phyloP scores from a whole-genome alignment of 2,113 vertebrate genomes.

The Eclectus roratus region DNA sequence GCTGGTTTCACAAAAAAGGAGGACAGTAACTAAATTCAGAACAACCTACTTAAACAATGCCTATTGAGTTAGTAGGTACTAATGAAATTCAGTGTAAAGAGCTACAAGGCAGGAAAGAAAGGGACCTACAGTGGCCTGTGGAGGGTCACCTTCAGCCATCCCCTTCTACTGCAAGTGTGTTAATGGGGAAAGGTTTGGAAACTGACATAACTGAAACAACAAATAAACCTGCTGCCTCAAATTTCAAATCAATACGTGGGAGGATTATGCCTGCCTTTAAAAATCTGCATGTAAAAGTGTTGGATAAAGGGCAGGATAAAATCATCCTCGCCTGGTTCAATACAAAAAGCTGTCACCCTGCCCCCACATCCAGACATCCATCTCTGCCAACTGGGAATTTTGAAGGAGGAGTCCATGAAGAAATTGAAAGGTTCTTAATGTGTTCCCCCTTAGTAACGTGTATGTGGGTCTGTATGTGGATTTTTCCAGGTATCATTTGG shows the following conservation, averaged over 20 bases:
- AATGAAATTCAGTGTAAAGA: conserved; percentile 7
- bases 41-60: conserved; percentile 16
- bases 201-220: neutral
- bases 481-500: neutral
- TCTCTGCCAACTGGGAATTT: neutral
- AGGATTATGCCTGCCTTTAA: neutral
- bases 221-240: neutral
- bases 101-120: neutral
- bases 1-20: neutral
- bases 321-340: neutral
- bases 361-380: neutral
- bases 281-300: neutral
- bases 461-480: neutral
- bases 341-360: neutral
- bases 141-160: conserved; percentile 1
- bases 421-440: neutral
- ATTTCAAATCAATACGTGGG: neutral
- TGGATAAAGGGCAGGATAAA: neutral
- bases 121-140: neutral
- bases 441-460: neutral
- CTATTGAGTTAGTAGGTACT: conserved; percentile 8
- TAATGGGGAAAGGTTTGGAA: neutral
- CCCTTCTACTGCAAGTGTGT: neutral
- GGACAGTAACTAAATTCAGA: conserved; percentile 58
- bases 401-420: neutral